A percentile compares a stretch with the other conserved stretches of the same genome.
Conservation (phyloP, 2,888 invertebrate genomes). For the Dryobota labecula region DNA sequence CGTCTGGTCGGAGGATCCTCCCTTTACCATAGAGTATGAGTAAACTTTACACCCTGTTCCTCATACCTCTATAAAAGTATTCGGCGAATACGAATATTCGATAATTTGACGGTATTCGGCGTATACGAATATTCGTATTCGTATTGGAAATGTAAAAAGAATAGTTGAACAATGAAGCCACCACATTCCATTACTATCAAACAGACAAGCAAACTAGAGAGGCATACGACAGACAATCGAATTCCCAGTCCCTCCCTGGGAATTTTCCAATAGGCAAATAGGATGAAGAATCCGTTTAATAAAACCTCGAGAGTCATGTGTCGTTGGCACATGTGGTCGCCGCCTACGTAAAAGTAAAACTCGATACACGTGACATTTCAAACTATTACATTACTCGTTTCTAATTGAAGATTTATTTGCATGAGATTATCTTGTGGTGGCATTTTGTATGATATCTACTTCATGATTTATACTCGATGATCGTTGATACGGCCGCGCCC, state of each 20-base stretch:
- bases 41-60: too few relatives aligned
- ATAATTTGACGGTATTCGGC: too few relatives aligned
- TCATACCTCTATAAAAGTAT: too few relatives aligned
- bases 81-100: too few relatives aligned
- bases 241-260: constrained; percentile 74
- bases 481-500: constrained; percentile 36
- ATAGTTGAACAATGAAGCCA: constrained; percentile 30
- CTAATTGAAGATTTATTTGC: constrained; percentile 47
- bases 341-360: constrained; percentile 53
- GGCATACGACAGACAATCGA: constrained; percentile 78
- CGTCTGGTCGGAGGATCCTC: too few relatives aligned
- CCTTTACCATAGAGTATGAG: too few relatives aligned
- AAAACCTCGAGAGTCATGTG: constrained; percentile 69
- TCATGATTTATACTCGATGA: constrained; percentile 34
- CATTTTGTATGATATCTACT: constrained; percentile 35
- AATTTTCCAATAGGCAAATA: constrained; percentile 81
- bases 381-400: constrained; percentile 39
- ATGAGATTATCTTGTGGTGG: constrained; percentile 43
- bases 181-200: constrained; percentile 67
- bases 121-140: too few relatives aligned
- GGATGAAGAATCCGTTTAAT: constrained; percentile 78
- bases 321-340: constrained; percentile 58
- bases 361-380: constrained; percentile 60
- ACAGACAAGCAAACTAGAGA: constrained; percentile 73
- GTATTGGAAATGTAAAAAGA: background rate